Conservation (phyloP, 2,113 vertebrate species). For the Corythornis vintsioides region DNA sequence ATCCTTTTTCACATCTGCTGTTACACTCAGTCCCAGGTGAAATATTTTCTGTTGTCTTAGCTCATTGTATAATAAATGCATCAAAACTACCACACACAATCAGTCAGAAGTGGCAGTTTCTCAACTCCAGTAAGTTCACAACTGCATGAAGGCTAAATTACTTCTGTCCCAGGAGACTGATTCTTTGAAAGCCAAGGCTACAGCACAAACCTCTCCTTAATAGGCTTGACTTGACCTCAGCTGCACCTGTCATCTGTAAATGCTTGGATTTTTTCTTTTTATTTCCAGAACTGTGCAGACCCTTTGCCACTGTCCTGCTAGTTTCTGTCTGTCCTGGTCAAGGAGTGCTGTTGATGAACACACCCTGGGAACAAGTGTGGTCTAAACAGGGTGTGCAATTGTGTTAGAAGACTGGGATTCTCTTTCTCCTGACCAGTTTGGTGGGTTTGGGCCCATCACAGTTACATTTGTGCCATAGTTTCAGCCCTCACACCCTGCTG, state of each 20-base stretch:
- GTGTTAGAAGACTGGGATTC: neutral
- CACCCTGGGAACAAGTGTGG: fast-evolving
- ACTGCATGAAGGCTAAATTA: neutral
- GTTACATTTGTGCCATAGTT: neutral
- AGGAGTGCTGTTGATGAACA: neutral
- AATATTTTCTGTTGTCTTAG: constrained; percentile 3
- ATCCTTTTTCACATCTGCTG: neutral
- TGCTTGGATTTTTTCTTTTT: neutral
- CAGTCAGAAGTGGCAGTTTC: constrained; percentile 19
- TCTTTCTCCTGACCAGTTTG: neutral
- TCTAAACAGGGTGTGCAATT: neutral
- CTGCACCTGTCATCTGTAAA: neutral
- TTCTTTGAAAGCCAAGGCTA: neutral
- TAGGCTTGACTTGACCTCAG: neutral
- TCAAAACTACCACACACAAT: neutral
- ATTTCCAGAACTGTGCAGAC: neutral
- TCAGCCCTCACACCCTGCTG: neutral
- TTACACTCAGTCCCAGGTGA: neutral
- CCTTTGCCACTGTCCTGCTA: neutral
- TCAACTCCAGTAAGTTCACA: constrained; percentile 10
- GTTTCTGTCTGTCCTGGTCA: neutral
- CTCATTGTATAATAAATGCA: neutral
- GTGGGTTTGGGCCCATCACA: neutral
- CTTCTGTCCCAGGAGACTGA: constrained; percentile 7
- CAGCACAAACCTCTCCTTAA: too few relatives aligned